Percentiles rank a stretch among this genome's conserved stretches.
Evolutionary conservation across 2,888 invertebrate genomes (phyloP).

Genomic region (Lucinisca nassula): DNA sequence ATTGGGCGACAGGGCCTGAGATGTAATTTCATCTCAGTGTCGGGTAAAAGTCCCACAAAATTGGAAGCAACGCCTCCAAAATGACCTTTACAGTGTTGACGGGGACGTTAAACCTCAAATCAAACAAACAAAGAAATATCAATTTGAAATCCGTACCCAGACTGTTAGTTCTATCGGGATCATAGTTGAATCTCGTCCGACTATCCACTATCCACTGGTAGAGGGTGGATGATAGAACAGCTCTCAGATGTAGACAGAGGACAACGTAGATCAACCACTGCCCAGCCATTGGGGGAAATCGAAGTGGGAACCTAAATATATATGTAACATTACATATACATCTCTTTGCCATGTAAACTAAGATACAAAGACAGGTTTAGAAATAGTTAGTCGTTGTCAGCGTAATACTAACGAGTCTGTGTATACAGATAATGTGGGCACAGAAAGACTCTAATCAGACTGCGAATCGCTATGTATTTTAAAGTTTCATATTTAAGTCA

Average conservation of each 20-base stretch:
- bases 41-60: no score
- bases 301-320: not conserved
- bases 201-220: conserved; percentile 67
- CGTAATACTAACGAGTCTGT: no score
- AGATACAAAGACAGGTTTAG: not conserved
- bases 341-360: not conserved
- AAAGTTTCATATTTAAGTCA: no score
- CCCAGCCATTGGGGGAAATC: not conserved
- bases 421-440: no score
- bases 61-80: no score
- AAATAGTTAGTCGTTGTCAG: no score
- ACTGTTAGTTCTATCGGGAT: conserved; percentile 48
- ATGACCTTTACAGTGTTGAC: no score
- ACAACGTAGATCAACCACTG: not conserved
- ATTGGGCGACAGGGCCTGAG: no score
- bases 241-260: not conserved
- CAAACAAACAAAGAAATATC: no score
- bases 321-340: not conserved
- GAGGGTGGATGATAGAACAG: conserved; percentile 30
- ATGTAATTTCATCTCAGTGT: no score
- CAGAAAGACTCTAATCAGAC: not conserved
- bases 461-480: not conserved
- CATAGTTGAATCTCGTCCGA: conserved; percentile 63
- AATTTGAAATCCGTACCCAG: conserved; percentile 58
- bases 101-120: no score